Evolutionary conservation across 2,888 invertebrate species (phyloP).

Genomic region (Clistopyga incitator): DNA sequence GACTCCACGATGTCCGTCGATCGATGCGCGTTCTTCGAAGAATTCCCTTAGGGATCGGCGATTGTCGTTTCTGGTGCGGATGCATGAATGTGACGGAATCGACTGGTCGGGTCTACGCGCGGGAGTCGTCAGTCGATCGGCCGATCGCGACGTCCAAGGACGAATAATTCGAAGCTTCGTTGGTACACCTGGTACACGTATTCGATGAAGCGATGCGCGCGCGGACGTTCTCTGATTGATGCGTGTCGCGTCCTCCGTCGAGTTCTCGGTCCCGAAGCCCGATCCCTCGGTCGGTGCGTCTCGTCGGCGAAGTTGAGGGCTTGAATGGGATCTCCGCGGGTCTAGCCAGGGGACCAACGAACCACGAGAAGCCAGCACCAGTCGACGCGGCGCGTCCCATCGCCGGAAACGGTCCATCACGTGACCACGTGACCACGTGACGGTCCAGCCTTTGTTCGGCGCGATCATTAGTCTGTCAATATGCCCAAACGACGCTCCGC

Average conservation of each 20-base stretch:
- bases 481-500: slow-evolving; percentile 83
- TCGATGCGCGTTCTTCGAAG: slow-evolving; percentile 45
- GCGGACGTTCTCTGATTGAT: slow-evolving; percentile 77
- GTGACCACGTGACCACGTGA: slow-evolving; percentile 83
- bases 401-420: slow-evolving; percentile 84
- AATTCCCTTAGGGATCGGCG: slow-evolving; percentile 40
- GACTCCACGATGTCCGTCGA: slow-evolving; percentile 11
- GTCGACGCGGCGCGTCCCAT: slow-evolving; percentile 74
- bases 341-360: slow-evolving; percentile 44
- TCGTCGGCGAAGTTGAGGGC: slow-evolving; percentile 63
- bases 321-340: slow-evolving; percentile 69
- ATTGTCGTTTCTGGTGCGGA: slow-evolving; percentile 37
- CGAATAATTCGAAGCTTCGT: slow-evolving; percentile 60
- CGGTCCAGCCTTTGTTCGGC: slow-evolving; percentile 83
- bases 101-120: slow-evolving; percentile 30
- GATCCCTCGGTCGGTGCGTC: slow-evolving; percentile 47
- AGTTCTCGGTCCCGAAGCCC: slow-evolving; percentile 28
- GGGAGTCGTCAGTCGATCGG: slow-evolving; percentile 55
- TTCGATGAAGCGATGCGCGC: slow-evolving; percentile 63
- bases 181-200: slow-evolving; percentile 71
- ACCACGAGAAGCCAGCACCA: slow-evolving; percentile 36
- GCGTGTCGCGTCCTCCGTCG: slow-evolving; percentile 77
- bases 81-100: slow-evolving; percentile 55
- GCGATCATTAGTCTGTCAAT: slow-evolving; percentile 84
- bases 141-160: slow-evolving; percentile 55